Percentiles rank a stretch among this genome's conserved stretches.
Evolutionary conservation across 2,888 invertebrate genomes (phyloP).

Genomic region (Sinotaia quadrata): DNA sequence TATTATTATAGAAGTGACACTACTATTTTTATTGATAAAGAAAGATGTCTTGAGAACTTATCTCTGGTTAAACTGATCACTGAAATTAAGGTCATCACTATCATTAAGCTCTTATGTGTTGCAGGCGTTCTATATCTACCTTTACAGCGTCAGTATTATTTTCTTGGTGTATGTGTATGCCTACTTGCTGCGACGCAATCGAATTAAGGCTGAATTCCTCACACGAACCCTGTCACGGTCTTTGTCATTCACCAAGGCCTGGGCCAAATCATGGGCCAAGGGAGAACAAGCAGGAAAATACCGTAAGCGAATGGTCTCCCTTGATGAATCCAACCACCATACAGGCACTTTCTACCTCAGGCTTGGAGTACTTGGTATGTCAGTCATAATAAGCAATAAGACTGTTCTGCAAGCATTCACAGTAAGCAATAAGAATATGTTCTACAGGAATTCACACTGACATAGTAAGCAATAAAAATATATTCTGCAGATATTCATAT

Average conservation of each 20-base stretch:
- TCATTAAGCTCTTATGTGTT: too few relatives aligned
- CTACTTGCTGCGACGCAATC: constrained; percentile 43
- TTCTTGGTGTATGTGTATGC: constrained; percentile 52
- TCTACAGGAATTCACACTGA: too few relatives aligned
- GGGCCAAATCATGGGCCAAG: constrained; percentile 30
- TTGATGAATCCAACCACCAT: constrained; percentile 39
- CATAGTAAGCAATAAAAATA: too few relatives aligned
- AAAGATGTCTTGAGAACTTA: too few relatives aligned
- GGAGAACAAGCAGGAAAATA: neutral
- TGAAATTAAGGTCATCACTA: too few relatives aligned
- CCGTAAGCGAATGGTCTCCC: constrained; percentile 37
- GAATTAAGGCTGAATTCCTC: constrained; percentile 32
- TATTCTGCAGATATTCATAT: too few relatives aligned
- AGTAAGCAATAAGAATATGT: too few relatives aligned
- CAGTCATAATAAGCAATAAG: neutral
- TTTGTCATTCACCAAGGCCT: constrained; percentile 34
- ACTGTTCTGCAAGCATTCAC: neutral
- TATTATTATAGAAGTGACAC: too few relatives aligned
- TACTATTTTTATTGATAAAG: too few relatives aligned
- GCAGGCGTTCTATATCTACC: constrained; percentile 54
- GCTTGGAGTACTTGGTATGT: constrained; percentile 51
- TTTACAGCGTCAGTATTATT: constrained; percentile 48
- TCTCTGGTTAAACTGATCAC: too few relatives aligned
- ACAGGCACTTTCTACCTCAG: constrained; percentile 53
- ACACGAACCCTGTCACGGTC: constrained; percentile 32